Evolutionary conservation across 2,797 vertebrate genomes (phyloP), one percentile per base, ranked within the genome.

Genomic region (Lagodon rhomboides): DNA sequence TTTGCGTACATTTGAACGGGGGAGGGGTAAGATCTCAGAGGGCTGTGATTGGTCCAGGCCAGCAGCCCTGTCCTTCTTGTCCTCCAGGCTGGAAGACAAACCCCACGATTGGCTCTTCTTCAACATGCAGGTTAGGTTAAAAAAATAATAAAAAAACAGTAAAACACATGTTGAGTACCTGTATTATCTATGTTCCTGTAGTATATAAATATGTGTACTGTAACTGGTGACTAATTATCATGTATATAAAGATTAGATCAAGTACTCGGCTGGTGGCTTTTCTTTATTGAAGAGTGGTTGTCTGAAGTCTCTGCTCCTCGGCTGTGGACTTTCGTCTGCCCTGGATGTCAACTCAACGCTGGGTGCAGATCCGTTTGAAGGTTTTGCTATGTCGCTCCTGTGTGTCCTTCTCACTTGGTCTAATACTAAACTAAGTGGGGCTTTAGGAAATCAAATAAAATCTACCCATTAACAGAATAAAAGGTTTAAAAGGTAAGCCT

Each of bases 171-270:
- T 87, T 86, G 91, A 93, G 91, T 95, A 93, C 81, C 92, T 95
- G 96, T 97, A 97, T 95, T 94, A 95, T 93, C 94, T 96, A 96
- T 95, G 96, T 96, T 95, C 76, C 89, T 93, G 92, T 95, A 95
- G 94, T 95, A 95, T 93, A 94, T 92, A 89, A 90, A 90, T 87
- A 87, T 92, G 87, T 94, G 94, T 95, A 92, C 73, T 94, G 93
- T 95, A 95, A 94, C 92, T 92, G 94, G 94, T 96, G 94, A 97
- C 89, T 91, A 93, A 93, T 83, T 87, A 94, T 93, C 91, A 93
- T 95, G 95, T 95, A 94, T 94, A 95, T 95, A 96, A 95, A 95
- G 93, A 91, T 89, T 93, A 93, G 93, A 95, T 72, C 89, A 92
- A 94, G 82, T 88, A 62, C 22, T 59, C 58, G 87, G 68, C 83